phyloP scores from a whole-genome alignment of 2,113 vertebrate species.

The Microcebus ravelobensis region DNA sequence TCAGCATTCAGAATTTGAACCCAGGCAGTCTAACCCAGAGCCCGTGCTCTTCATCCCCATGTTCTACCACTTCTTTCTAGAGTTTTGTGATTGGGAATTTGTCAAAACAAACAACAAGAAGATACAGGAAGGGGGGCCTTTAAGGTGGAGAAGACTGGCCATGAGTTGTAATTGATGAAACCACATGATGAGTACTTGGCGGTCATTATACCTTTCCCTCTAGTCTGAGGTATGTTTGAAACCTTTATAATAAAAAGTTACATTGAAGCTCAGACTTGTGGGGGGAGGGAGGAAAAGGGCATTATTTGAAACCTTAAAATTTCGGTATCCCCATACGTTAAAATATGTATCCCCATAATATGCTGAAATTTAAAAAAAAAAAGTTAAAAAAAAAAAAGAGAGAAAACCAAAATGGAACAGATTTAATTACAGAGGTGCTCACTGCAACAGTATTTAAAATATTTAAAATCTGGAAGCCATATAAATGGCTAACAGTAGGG shows the following conservation, averaged over 20 bases:
- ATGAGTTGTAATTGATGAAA: background rate
- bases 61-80: background rate
- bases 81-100: background rate
- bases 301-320: background rate
- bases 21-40: background rate
- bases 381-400: background rate
- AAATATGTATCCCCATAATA: too few relatives aligned
- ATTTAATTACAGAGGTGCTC: background rate
- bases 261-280: too few relatives aligned
- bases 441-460: background rate
- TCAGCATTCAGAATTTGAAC: background rate
- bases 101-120: constrained; percentile 6
- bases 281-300: too few relatives aligned
- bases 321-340: background rate
- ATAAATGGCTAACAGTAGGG: background rate
- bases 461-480: background rate
- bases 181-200: background rate
- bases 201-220: background rate
- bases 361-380: background rate
- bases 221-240: background rate
- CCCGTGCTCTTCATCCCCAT: background rate
- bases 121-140: background rate
- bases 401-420: background rate
- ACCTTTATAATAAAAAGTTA: too few relatives aligned
- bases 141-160: background rate